A percentile compares a stretch with the other conserved stretches of the same genome.
These are phyloP conservation scores for Rattus rattus DNA, from an alignment of 2,113 vertebrate genomes.

Conservation along the genomic window DNA sequence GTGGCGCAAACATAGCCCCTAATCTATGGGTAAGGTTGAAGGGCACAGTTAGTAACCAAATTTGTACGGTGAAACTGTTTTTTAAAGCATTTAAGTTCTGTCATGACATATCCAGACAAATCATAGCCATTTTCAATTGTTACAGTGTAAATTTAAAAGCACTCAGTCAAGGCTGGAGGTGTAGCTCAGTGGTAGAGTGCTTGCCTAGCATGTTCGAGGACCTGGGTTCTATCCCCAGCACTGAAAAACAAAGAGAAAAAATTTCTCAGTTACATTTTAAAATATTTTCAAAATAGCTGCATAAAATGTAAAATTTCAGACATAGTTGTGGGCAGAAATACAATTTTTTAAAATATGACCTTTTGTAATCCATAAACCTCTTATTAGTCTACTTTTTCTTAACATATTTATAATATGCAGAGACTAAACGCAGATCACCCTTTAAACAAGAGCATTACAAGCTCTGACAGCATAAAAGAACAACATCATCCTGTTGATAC, in stretches of 20 bases:
- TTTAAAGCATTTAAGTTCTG: neutral
- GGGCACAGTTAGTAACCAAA: slow-evolving; percentile 18
- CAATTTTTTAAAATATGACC: slow-evolving; percentile 45
- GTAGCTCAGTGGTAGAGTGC: neutral
- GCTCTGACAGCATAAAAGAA: neutral
- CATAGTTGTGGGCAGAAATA: neutral
- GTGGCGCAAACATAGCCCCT: neutral
- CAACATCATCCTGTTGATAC: neutral
- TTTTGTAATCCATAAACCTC: neutral
- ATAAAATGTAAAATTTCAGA: slow-evolving; percentile 44
- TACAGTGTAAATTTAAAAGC: slow-evolving; percentile 44
- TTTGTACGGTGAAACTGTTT: slow-evolving; percentile 19
- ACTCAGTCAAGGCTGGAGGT: neutral
- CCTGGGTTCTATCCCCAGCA: slow-evolving; percentile 7
- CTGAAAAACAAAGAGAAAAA: neutral
- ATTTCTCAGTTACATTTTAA: neutral
- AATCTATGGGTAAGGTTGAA: slow-evolving; percentile 43
- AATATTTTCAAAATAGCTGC: neutral
- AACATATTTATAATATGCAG: neutral
- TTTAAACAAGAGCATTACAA: neutral
- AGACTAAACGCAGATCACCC: slow-evolving; percentile 38
- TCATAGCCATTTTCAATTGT: slow-evolving; percentile 14
- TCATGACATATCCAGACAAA: slow-evolving; percentile 38
- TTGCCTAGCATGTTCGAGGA: neutral
- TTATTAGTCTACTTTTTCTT: slow-evolving; percentile 25